phyloP scores from a whole-genome alignment of 2,888 invertebrate species.

The Cantharis flavilabris region DNA sequence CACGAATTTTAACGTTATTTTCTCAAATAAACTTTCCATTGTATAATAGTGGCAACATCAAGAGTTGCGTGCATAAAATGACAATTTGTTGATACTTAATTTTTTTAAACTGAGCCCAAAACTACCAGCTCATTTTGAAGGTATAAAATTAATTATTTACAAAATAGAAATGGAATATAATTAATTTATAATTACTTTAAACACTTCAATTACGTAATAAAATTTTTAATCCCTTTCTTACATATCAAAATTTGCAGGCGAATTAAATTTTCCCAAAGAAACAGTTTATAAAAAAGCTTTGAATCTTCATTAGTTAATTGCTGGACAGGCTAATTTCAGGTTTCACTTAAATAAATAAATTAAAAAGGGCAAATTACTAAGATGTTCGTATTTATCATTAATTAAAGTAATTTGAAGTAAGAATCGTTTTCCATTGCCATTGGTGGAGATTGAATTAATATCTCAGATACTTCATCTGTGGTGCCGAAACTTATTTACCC shows the following conservation, averaged over 20 bases:
- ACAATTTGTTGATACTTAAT: neutral
- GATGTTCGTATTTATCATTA: neutral
- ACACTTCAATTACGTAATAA: neutral
- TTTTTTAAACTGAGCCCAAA: neutral
- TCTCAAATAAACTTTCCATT: conserved; percentile 1
- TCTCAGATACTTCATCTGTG: neutral
- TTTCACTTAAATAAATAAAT: neutral
- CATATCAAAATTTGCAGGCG: neutral
- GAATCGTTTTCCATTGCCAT: neutral
- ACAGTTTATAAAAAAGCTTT: neutral
- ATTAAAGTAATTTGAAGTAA: neutral
- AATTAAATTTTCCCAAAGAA: neutral
- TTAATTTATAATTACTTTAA: neutral
- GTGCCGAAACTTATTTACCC: neutral
- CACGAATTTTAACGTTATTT: conserved; percentile 13
- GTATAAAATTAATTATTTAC: neutral
- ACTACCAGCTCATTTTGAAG: neutral
- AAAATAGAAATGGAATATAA: neutral
- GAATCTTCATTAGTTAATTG: neutral
- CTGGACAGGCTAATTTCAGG: neutral
- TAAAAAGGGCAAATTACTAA: neutral
- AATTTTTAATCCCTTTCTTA: neutral
- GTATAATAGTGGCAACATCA: neutral
- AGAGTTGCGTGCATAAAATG: neutral
- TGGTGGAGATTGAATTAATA: too few relatives aligned